phyloP scores from a whole-genome alignment of 2,888 invertebrate genomes.

The Syritta pipiens region DNA sequence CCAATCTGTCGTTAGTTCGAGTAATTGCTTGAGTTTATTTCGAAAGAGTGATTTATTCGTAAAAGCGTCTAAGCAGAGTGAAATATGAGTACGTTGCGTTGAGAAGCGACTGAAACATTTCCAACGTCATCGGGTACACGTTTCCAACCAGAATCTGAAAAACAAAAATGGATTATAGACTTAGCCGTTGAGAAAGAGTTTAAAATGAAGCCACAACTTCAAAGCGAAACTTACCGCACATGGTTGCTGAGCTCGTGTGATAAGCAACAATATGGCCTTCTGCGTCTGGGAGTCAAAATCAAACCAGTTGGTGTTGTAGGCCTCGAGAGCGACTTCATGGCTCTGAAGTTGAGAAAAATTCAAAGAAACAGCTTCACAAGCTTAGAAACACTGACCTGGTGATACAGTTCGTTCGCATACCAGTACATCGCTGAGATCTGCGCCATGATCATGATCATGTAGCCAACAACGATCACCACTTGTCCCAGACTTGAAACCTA shows the following conservation, averaged over 20 bases:
- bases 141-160: conserved; percentile 75
- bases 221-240: conserved; percentile 72
- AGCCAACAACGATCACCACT: conserved; percentile 73
- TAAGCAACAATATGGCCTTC: conserved; percentile 72
- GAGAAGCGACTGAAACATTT: conserved; percentile 75
- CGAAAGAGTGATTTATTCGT: conserved; percentile 69
- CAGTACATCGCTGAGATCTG: conserved; percentile 76
- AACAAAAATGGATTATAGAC: background rate
- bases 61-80: conserved; percentile 75
- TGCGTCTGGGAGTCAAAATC: conserved; percentile 73
- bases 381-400: conserved; percentile 74
- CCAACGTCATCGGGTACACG: conserved; percentile 74
- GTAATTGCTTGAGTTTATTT: no score
- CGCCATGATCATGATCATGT: conserved; percentile 76
- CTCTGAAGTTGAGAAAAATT: conserved; percentile 72
- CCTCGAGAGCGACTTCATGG: conserved; percentile 72
- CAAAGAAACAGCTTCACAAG: conserved; percentile 45
- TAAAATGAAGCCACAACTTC: background rate
- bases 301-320: conserved; percentile 74
- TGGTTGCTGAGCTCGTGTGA: conserved; percentile 74
- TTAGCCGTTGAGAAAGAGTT: no score
- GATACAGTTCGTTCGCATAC: conserved; percentile 76
- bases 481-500: conserved; percentile 73
- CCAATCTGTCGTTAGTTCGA: no score
- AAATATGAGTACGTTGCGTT: conserved; percentile 76